Base-by-base conservation (phyloP, 2,888 invertebrate species). In the Hoplodrina ambigua region DNA sequence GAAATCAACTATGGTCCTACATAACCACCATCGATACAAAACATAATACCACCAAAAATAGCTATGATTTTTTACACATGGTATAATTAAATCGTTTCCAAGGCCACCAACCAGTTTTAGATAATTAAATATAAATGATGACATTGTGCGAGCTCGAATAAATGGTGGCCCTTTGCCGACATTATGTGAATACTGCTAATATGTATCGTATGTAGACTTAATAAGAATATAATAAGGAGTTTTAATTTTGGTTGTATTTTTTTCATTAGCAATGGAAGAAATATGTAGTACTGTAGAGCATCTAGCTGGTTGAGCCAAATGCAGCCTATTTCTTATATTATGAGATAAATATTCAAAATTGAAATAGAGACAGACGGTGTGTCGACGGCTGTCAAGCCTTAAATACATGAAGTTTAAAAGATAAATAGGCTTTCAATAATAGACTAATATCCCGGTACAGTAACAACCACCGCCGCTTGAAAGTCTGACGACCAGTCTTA, bases 41-140 rank as follows among this genome's bases (percentile, higher is more conserved):
- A 59, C 59, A 46, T 63, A 53, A 52, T 69, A 54, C 53, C 71
- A 64, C 72, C 70, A 69, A 33, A 80, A 70, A 62, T 64, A 67
- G 37, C 67, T 52, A 77, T 58, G 69, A 60, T 75, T 66, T 65
- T 67, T 61, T 67, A 70, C 37, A 65, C n/a, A n/a, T 64, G 44
- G 41, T 53, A 56, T 71, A 71, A 82, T 71, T 80, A 64, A 82
- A 59, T 70, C n/a, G 50, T 50, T 69, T n/a, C 30, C 82, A 82
- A 82, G 82, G 82, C 61, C 78, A 56, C 50, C 1, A 25, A 82
- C 82, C 56, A 10, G 82, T 82, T 75, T 57, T 17, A 30, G 56
- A 61, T 72, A 67, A 82, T 79, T 71, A 74, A 67, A 59, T 72
- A 70, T 65, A 67, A 73, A 78, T 73, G 69, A 71, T 75, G 81